Conservation (phyloP, 2,797 vertebrate genomes). For the Smutsia gigantea region DNA sequence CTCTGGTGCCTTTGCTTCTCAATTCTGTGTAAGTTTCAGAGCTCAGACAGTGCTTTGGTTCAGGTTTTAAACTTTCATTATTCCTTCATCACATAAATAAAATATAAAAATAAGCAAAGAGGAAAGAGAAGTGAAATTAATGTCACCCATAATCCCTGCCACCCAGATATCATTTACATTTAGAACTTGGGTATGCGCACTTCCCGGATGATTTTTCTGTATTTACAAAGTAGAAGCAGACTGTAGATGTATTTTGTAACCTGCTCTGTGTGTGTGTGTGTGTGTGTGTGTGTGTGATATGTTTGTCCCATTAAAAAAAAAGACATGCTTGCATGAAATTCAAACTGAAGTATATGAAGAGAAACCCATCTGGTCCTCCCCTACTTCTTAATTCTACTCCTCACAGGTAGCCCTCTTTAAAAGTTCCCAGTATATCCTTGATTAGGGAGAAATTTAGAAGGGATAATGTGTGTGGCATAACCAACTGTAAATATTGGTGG, state of each 20-base stretch:
- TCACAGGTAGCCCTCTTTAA: background rate
- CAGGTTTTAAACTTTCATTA: background rate
- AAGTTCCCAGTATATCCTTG: background rate
- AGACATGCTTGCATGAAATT: background rate
- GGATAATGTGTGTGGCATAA: too few relatives aligned
- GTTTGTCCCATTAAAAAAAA: background rate
- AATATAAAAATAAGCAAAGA: slow-evolving; percentile 26
- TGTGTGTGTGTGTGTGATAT: background rate
- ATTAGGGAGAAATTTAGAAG: background rate
- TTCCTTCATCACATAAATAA: background rate
- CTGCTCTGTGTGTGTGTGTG: background rate
- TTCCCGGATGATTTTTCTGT: background rate
- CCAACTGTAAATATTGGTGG: background rate
- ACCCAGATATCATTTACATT: background rate
- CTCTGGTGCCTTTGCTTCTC: background rate
- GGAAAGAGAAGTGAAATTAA: slow-evolving; percentile 4
- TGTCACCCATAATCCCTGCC: background rate
- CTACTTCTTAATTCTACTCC: background rate
- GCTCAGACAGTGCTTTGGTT: background rate
- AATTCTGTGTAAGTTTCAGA: background rate
- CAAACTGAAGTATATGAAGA: background rate
- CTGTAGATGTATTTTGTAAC: background rate
- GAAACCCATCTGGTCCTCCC: background rate
- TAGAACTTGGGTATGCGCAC: background rate
- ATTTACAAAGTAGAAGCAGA: slow-evolving; percentile 1